Percentiles rank a stretch among this genome's conserved stretches.
Conservation (phyloP, 2,797 vertebrate species). For the Chaunax sp. region DNA sequence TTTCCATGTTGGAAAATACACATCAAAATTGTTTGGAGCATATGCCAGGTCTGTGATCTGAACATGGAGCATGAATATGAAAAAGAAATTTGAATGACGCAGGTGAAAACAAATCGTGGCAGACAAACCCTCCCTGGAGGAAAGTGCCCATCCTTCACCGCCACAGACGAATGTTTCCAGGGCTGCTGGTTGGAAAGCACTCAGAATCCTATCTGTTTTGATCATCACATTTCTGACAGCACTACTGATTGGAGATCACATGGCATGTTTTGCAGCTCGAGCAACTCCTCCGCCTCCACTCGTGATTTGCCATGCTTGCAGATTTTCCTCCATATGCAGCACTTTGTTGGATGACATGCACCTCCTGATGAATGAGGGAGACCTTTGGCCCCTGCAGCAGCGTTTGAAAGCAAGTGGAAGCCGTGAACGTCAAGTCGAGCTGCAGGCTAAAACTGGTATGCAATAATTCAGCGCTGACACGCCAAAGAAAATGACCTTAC, state of each 20-base stretch:
- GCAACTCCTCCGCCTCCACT: conserved; percentile 26
- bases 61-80: conserved; percentile 32
- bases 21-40: conserved; percentile 26
- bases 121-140: conserved; percentile 39
- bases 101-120: conserved; percentile 50
- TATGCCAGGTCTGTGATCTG: conserved; percentile 22
- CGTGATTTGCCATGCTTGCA: conserved; percentile 70
- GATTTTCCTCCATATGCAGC: conserved; percentile 76
- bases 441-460: conserved; percentile 27
- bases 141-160: conserved; percentile 38
- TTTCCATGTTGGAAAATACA: conserved; percentile 26
- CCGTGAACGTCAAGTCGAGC: conserved; percentile 36
- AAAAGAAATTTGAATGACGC: conserved; percentile 53
- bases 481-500: not conserved
- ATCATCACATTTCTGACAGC: conserved; percentile 76
- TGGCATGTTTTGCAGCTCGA: conserved; percentile 56
- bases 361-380: conserved; percentile 71
- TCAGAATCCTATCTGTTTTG: conserved; percentile 60
- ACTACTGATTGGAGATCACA: conserved; percentile 63
- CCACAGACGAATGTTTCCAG: conserved; percentile 44
- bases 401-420: conserved; percentile 53
- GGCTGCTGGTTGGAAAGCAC: conserved; percentile 53
- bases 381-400: conserved; percentile 69
- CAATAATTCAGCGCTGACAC: conserved; percentile 30
- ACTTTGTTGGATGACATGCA: conserved; percentile 60